phyloP scores from a whole-genome alignment of 2,797 vertebrate species.

The Acipenser oxyrinchus region DNA sequence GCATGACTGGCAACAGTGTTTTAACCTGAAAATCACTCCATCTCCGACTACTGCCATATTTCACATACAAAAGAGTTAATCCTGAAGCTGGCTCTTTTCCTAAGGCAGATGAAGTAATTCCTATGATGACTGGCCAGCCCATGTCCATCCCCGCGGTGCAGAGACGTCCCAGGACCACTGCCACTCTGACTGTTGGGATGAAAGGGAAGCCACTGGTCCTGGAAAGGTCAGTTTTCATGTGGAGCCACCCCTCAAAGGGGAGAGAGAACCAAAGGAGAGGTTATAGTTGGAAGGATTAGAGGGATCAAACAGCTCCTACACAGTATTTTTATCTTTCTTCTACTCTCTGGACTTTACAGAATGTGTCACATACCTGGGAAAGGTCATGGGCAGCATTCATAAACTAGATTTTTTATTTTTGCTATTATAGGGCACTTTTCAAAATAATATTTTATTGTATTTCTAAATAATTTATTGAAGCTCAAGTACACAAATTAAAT shows the following conservation, averaged over 20 bases:
- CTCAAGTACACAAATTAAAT: not conserved
- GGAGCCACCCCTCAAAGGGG: not conserved
- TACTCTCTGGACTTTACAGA: not conserved
- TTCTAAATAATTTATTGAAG: too few relatives aligned
- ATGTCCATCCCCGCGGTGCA: not conserved
- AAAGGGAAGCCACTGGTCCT: not conserved
- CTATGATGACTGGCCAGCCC: not conserved
- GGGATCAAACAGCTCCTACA: not conserved
- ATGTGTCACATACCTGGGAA: not conserved
- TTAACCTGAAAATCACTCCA: too few relatives aligned
- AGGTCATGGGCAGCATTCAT: not conserved
- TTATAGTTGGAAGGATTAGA: not conserved
- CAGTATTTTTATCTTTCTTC: not conserved
- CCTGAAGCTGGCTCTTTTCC: not conserved
- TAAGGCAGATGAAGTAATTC: not conserved
- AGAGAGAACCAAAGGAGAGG: not conserved
- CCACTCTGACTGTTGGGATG: not conserved
- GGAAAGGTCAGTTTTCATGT: not conserved
- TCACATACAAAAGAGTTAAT: not conserved
- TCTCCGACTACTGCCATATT: not conserved
- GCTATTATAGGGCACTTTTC: too few relatives aligned
- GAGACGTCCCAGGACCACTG: not conserved
- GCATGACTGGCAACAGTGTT: too few relatives aligned
- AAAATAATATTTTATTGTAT: too few relatives aligned
- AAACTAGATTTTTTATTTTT: not conserved